phyloP scores from a whole-genome alignment of 2,888 invertebrate species.

The Pterostichus niger region DNA sequence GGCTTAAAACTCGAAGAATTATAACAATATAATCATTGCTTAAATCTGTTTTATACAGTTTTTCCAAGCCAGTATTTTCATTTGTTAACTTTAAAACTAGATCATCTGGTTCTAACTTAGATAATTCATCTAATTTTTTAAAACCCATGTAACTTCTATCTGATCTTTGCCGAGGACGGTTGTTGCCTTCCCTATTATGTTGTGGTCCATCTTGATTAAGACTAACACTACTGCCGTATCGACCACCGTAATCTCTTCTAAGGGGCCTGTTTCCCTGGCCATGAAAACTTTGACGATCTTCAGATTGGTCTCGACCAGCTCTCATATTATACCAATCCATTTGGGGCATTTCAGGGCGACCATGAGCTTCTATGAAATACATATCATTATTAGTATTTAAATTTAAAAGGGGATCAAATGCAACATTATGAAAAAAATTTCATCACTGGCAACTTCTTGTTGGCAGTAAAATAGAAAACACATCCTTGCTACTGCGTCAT shows the following conservation, averaged over 20 bases:
- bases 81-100: constrained; percentile 76
- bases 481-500: no score
- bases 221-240: constrained; percentile 41
- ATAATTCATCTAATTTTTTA: constrained; percentile 77
- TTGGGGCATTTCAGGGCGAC: constrained; percentile 37
- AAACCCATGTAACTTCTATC: constrained; percentile 77
- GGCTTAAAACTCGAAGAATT: constrained; percentile 77
- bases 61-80: constrained; percentile 77
- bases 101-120: constrained; percentile 75
- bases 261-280: constrained; percentile 1
- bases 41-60: constrained; percentile 76
- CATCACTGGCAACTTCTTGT: no score
- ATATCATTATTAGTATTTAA: no score
- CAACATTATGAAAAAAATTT: no score
- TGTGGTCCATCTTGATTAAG: constrained; percentile 4
- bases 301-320: constrained; percentile 17
- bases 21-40: constrained; percentile 78
- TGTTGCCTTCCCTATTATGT: background rate
- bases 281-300: constrained; percentile 12
- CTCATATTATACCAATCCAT: constrained; percentile 41
- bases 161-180: background rate
- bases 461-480: no score
- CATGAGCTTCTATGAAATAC: background rate
- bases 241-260: constrained; percentile 56
- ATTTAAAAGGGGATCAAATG: no score